Evolutionary conservation across 2,797 vertebrate genomes (phyloP), one percentile per base, ranked within the genome.

Genomic region (Acridotheres tristis): DNA sequence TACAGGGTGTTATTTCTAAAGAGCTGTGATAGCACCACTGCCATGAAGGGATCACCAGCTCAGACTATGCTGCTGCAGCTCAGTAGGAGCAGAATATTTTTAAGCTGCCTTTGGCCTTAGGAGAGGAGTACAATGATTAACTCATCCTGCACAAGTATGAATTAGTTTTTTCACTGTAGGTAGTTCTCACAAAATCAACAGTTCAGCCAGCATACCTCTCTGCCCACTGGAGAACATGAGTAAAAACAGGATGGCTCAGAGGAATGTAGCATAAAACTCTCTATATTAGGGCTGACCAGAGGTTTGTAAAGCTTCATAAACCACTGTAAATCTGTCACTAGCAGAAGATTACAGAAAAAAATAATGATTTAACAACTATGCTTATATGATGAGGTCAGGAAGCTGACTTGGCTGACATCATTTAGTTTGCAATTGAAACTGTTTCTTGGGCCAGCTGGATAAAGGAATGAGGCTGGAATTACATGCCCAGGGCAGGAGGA

Each of bases 371-470:
- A 69, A 43, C 14, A 73, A n/a, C 40, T 47, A 9, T 82, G 11
- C 23, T 87, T 80, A 38, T 34, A 23, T 69, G 91, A 91, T 77
- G 89, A 83, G 82, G 88, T 85, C 68, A 85, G 42, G 68, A 94
- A 92, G 14, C 17, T 77, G 38, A 47, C 42, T 94, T 92, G 75
- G 53, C 68, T 80, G 50, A 76, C 45, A 74, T 27, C 8, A 36
- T 7, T 53, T 55, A 36, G 48, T 76, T 92, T 87, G 90, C 63
- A 57, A 19, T 27, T 71, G 66, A 77, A 74, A 72, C 16, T 5
- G 6, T 79, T 93, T 89, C n/a, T n/a, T 67, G 78, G 75, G 82
- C 65, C 81, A 93, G 68, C 29, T 89, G 93, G 75, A 83, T 79
- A 57, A 88, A 68, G 50, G 75, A 45, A 79, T 3, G 13, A 87